phyloP scores from a whole-genome alignment of 2,113 vertebrate genomes.

The Tragelaphus scriptus region DNA sequence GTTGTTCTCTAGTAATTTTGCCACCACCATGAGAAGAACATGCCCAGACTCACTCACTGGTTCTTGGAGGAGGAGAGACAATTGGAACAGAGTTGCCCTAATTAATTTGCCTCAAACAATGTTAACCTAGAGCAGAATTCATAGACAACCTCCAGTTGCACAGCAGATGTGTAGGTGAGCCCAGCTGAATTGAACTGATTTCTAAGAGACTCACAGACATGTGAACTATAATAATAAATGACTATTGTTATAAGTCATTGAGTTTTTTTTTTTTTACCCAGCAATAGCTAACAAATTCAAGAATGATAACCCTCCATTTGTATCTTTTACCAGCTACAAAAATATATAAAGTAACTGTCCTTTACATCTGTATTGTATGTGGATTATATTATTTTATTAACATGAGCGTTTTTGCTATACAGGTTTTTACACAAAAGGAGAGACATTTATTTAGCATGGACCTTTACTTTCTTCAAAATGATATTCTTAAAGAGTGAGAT shows the following conservation, averaged over 20 bases:
- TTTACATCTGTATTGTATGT: background rate
- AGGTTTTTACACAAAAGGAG: background rate
- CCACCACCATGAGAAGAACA: background rate
- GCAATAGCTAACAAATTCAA: background rate
- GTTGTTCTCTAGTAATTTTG: background rate
- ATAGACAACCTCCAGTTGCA: background rate
- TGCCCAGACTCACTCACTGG: background rate
- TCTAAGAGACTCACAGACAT: background rate
- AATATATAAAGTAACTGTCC: background rate
- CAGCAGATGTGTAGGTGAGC: background rate
- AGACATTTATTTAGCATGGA: background rate
- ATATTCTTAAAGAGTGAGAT: background rate
- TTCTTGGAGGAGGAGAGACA: background rate
- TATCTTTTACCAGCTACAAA: background rate
- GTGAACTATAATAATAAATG: background rate
- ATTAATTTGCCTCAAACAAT: background rate
- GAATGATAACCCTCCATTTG: background rate
- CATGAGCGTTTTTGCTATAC: background rate
- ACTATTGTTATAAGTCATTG: background rate
- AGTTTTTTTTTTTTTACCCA: background rate
- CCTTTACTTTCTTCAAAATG: conserved; percentile 10
- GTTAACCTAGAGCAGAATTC: background rate
- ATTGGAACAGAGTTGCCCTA: background rate
- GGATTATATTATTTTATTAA: background rate
- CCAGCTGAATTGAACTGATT: background rate